These are phyloP conservation scores for Ahaetulla prasina DNA, from an alignment of 2,113 vertebrate species.

Conservation along the genomic window DNA sequence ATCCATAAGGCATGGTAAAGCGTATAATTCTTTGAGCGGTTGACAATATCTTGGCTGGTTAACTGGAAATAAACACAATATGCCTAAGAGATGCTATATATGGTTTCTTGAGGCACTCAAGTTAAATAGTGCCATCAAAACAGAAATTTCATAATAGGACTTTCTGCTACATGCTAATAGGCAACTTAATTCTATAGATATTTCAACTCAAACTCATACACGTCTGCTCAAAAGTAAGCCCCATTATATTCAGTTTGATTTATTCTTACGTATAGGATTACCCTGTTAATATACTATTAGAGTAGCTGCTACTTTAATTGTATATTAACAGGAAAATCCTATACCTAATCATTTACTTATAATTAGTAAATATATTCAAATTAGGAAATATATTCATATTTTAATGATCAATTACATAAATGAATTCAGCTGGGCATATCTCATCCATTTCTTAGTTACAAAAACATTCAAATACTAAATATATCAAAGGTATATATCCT, in stretches of 20 bases:
- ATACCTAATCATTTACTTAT: too few species aligned
- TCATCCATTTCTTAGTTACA: not conserved
- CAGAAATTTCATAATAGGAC: not conserved
- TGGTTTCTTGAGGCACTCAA: not conserved
- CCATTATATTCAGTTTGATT: not conserved
- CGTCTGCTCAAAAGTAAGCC: not conserved
- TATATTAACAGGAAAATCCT: too few species aligned
- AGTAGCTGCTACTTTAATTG: too few species aligned
- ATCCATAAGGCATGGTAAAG: constrained; percentile 80
- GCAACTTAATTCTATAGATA: not conserved
- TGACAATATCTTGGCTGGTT: constrained; percentile 73
- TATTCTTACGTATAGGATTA: not conserved
- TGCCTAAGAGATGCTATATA: not conserved
- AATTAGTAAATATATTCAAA: too few species aligned
- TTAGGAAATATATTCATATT: not conserved
- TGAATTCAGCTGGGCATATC: not conserved
- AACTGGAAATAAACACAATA: constrained; percentile 52
- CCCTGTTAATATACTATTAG: not conserved
- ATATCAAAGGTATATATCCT: not conserved
- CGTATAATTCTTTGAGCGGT: constrained; percentile 75
- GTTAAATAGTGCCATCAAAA: not conserved
- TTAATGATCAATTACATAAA: not conserved
- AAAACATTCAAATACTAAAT: not conserved
- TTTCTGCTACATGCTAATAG: not conserved
- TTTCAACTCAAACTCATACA: not conserved